Percentiles rank a stretch among this genome's conserved stretches.
Evolutionary conservation across 1,140 invertebrate genomes (phyloP).

Genomic region (Anagrus nilaparvatae): DNA sequence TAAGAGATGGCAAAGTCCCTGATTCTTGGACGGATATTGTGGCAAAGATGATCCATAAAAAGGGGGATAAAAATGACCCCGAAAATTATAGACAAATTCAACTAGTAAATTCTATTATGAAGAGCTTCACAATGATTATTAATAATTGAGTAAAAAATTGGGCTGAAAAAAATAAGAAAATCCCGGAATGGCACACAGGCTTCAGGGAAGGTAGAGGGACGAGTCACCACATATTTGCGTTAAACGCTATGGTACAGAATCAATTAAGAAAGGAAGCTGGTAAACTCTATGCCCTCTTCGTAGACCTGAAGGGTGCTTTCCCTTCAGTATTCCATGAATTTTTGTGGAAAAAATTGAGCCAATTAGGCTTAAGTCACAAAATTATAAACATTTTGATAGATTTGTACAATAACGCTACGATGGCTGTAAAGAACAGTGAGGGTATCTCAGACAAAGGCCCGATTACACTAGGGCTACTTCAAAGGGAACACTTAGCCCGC

Average conservation of each 20-base stretch:
- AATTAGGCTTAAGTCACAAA: slow-evolving; percentile 4
- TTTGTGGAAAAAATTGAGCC: slow-evolving; percentile 5
- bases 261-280: slow-evolving; percentile 5
- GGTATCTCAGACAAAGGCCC: slow-evolving; percentile 1
- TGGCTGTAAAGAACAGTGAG: not conserved
- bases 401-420: slow-evolving; percentile 3
- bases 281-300: slow-evolving; percentile 3
- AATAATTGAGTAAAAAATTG: not conserved
- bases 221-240: not conserved
- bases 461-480: slow-evolving; percentile 2
- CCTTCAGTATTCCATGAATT: slow-evolving; percentile 7
- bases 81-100: not conserved
- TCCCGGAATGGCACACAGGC: not conserved
- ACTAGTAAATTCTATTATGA: not conserved
- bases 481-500: slow-evolving; percentile 9
- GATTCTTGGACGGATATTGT: too few relatives aligned
- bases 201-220: not conserved
- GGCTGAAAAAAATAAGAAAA: too few relatives aligned
- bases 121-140: not conserved
- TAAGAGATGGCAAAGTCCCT: too few relatives aligned
- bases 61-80: not conserved
- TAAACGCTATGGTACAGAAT: not conserved
- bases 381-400: slow-evolving; percentile 9
- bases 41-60: slow-evolving; percentile 1
- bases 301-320: slow-evolving; percentile 9